Conservation (phyloP, 2,113 vertebrate species). For the Struthio camelus region DNA sequence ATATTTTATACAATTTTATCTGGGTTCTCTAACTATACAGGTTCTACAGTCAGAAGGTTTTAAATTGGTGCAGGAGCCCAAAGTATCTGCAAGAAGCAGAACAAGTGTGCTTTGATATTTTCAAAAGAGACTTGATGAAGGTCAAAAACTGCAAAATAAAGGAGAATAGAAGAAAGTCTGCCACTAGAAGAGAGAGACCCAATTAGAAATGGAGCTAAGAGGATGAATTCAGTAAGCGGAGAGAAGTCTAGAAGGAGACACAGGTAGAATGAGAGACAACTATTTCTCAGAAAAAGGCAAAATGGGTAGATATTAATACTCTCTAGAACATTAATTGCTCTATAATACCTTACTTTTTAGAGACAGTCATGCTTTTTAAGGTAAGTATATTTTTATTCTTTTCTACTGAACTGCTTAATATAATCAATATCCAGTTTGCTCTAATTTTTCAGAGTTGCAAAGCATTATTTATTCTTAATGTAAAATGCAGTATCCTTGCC, state of each 20-base stretch:
- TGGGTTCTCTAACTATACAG: not conserved
- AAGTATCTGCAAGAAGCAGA: not conserved
- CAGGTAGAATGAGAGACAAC: not conserved
- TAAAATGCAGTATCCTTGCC: not conserved
- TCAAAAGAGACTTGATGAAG: not conserved
- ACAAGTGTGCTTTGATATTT: not conserved
- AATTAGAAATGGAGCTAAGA: not conserved
- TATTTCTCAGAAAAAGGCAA: not conserved
- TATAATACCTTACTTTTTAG: not conserved
- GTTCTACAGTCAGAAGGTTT: not conserved
- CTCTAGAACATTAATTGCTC: not conserved
- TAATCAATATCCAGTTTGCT: not conserved
- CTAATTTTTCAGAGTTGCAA: not conserved
- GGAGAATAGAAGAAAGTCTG: not conserved
- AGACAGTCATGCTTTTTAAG: not conserved
- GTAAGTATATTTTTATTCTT: not conserved
- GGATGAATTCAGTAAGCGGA: not conserved
- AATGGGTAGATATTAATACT: not conserved
- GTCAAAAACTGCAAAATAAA: not conserved
- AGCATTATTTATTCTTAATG: not conserved
- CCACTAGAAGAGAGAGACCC: not conserved
- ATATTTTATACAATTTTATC: not conserved
- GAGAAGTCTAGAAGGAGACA: not conserved
- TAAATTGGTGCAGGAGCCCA: not conserved
- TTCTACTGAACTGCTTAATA: rapidly evolving